Evolutionary conservation across 92 coral and sea anemone species (phyloP), one percentile per base, ranked within the genome.

Genomic region (Desmophyllum pertusum): DNA sequence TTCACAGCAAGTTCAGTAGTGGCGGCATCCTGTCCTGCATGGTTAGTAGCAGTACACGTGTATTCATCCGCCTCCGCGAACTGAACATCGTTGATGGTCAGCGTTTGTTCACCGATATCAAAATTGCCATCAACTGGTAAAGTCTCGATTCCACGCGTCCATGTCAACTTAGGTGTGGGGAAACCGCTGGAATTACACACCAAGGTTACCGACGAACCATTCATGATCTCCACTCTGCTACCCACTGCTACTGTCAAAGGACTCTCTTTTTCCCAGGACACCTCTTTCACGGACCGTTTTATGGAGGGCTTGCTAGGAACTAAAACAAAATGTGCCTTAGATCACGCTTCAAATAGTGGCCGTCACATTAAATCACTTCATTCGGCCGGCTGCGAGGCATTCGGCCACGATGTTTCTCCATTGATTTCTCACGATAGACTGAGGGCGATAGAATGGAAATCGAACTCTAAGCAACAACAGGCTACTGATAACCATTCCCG

Each of bases 11-110:
- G 80, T 74, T 86, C 93, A 64, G 98, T 83, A 0, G 89, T 43
- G 17, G 93, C 98, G 8, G 90, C 68, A 37, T 85, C 90, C 66
- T 80, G 75, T 3, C 98, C 98, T 14, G 77, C 84, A 19, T 27
- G 15, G 69, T 89, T 94, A 4, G 78, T 80, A 33, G 98, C 98
- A 2, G 90, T 84, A 51, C 98, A 94, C 30, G 93, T 84, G 91
- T 86, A 86, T 36, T 91, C 92, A 53, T 83, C 75, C 21, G 89
- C 75, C 71, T 94, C 98, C 35, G 63, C 75, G 70, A 73, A 41
- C 75, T 65, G 80, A 37, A 83, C 75, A 80, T 88, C 78, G 53
- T 76, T 80, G 35, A 94, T 81, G 48, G 86, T 87, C 30, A 94
- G 87, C 14, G 86, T 64, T 39, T 71, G 27, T 10, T 88, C 77